phyloP scores from a whole-genome alignment of 2,888 invertebrate species.

The Sclerodermus sp. region DNA sequence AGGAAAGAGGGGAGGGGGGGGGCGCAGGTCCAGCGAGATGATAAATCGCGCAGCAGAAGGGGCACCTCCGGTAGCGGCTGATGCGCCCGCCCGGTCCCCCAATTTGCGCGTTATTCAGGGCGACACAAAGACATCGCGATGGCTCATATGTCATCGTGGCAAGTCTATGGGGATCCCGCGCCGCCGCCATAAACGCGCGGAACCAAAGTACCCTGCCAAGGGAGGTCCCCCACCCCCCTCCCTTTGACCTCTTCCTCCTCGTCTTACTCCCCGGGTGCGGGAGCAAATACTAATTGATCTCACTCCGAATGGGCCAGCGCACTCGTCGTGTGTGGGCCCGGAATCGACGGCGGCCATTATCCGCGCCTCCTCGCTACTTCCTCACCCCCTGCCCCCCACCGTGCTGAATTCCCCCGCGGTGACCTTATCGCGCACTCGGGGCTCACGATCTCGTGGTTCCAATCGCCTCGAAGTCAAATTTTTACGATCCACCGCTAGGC shows the following conservation, averaged over 20 bases:
- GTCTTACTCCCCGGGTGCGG: no score
- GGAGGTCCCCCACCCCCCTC: no score
- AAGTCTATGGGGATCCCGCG: conserved; percentile 28
- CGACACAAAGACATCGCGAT: conserved; percentile 46
- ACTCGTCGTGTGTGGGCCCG: conserved; percentile 30
- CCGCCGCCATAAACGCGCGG: no score
- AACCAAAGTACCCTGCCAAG: no score
- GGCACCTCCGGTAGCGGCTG: background rate
- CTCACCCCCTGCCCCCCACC: no score
- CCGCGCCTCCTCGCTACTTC: no score
- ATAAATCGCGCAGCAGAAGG: conserved; percentile 16
- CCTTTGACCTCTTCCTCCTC: background rate
- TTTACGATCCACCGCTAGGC: no score
- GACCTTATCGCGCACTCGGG: no score
- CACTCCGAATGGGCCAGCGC: conserved; percentile 14
- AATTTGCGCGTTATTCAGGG: conserved; percentile 53
- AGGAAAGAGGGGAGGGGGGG: no score
- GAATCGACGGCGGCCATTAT: background rate
- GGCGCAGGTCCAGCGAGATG: conserved; percentile 4
- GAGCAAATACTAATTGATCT: conserved; percentile 35
- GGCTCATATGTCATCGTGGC: conserved; percentile 53
- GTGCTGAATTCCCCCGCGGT: no score
- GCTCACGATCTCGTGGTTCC: no score
- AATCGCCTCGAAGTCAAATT: no score
- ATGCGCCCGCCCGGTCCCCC: conserved; percentile 25